Evolutionary conservation across 2,113 vertebrate genomes (phyloP), one percentile per base, ranked within the genome.

Genomic region (Nothoprocta pentlandii): DNA sequence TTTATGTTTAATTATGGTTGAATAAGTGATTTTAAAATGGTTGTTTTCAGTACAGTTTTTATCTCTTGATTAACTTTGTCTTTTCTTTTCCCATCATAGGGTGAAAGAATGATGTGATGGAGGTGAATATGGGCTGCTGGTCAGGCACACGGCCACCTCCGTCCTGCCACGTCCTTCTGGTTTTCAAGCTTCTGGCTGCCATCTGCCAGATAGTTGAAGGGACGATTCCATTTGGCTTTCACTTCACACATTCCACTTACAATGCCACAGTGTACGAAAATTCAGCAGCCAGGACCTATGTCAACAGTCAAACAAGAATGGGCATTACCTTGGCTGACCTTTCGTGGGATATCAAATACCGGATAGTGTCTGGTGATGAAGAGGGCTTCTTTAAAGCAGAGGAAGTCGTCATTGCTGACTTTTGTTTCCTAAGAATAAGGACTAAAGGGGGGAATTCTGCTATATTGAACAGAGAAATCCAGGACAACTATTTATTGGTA

Each of bases 371-470:
- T 15, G 99, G 99, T 10, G 99, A 99, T 6, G 99, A 99, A 3
- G 99, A 99, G 85, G 99, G 99, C 4, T 99, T 99, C 95, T 99
- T 99, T 96, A 99, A 99, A 96, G 99, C 99, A 2, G 99, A 99
- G 91, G 99, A 99, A 94, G 98, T 99, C 19, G 93, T 99, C 42
- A 98, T 99, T 70, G 99, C 99, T 12, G 99, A 99, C 97, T 99
- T 99, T 94, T 99, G 99, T 96, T 99, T 99, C 92, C 96, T 99
- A 83, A 98, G 99, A 86, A 99, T 99, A 97, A 98, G 99, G 97
- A 99, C 99, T 97, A 99, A 99, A 97, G 99, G 99, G 39, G 99
- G 99, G 12, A 99, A 99, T 91, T 99, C 99, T 19, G 99, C 99
- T 91, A 99, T 99, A 92, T 92, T 99, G 81, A 99, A 99, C 92